Evolutionary conservation across 2,888 invertebrate genomes (phyloP), one percentile per base, ranked within the genome.

Genomic region (Drosophila ezoana): DNA sequence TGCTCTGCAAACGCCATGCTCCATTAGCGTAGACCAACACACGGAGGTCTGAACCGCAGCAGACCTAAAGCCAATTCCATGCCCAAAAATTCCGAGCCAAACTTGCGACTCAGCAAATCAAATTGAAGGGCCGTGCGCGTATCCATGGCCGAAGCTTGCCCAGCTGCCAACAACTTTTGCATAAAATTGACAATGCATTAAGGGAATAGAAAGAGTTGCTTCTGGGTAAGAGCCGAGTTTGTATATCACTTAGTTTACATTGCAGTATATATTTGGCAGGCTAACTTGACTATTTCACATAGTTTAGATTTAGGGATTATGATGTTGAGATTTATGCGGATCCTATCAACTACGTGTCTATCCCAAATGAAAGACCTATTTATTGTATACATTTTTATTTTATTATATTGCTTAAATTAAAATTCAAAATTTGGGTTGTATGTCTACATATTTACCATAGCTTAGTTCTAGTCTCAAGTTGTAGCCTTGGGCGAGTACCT

Each of bases 21-120:
- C 71, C 71, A 71, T 71, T 70, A 63, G 58, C 37, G 28, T 37
- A 49, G 40, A 54, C 58, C 71, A 59, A 58, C 48, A 54, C 58
- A 35, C 44, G 47, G 49, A 54, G 13, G 9, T n/a, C 13, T 28
- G 20, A 35, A 8, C 14, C 4, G 9, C n/a, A 4, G 11, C 4
- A 45, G 16, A 45, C 33, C 9, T 4, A 18, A 18, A 28, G 45
- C 18, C 57, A 47, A 6, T 40, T 10, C 13, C 10, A 18, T 23
- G 35, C 4, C 44, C 14, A 33, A 47, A 53, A 51, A 14, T 54
- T 54, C 49, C 45, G 44, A 14, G 45, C 32, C 28, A 40, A 54
- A 47, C 38, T 23, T 59, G 44, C n/a, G 53, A 52, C n/a, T 62
- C 20, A 56, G 47, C 52, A 48, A 57, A 41, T 41, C 45, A 60